A percentile compares a stretch with the other conserved stretches of the same genome.
Conservation (phyloP, 1,140 invertebrate species). For the Cherax quadricarinatus region DNA sequence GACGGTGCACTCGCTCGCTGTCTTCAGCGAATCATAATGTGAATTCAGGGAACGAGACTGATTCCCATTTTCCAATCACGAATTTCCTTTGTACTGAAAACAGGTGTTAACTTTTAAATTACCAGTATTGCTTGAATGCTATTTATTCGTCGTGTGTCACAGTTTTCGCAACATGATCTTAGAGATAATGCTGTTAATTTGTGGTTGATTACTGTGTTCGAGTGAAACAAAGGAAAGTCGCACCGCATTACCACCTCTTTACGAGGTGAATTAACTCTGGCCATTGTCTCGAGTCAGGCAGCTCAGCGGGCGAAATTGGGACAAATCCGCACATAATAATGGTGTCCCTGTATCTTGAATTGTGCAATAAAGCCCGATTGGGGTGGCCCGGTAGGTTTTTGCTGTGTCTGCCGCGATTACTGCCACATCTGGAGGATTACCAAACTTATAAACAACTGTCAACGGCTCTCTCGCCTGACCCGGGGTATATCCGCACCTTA, state of each 20-base stretch:
- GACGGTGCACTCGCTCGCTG: too few relatives aligned
- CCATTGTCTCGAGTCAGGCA: background rate
- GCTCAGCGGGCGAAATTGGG: constrained; percentile 13
- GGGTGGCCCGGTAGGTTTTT: constrained; percentile 36
- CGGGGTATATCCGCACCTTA: background rate
- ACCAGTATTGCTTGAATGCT: background rate
- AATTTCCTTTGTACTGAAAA: background rate
- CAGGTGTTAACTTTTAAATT: background rate
- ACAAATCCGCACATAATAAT: constrained; percentile 40
- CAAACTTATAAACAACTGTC: background rate
- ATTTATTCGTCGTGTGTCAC: background rate
- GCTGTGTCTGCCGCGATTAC: constrained; percentile 2
- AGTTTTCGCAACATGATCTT: background rate
- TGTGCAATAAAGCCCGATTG: constrained; percentile 38
- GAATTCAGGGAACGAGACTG: background rate
- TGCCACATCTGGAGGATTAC: background rate
- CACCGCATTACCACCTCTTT: background rate
- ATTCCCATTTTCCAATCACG: background rate
- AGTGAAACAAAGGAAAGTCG: background rate
- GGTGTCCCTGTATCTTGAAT: constrained; percentile 33
- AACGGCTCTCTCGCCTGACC: constrained; percentile 28
- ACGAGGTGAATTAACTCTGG: constrained; percentile 38
- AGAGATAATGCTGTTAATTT: background rate
- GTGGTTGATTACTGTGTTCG: background rate
- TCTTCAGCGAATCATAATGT: too few relatives aligned